Evolutionary conservation across 2,113 vertebrate genomes (phyloP), one percentile per base, ranked within the genome.

Genomic region (Colistium nudipinnis): DNA sequence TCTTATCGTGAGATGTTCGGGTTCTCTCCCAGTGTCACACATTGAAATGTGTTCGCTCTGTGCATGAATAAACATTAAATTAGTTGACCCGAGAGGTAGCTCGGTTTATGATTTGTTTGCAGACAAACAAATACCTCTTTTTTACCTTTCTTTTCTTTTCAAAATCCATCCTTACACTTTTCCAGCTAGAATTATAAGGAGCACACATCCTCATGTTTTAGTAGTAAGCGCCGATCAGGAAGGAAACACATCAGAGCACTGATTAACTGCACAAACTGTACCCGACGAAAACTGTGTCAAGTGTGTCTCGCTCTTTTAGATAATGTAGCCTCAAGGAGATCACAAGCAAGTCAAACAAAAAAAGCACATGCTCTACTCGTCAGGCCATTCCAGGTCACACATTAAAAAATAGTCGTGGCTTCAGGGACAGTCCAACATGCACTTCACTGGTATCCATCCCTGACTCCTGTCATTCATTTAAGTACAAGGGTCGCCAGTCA

Each of bases 11-110:
- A 86, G 66, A 78, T 24, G 28, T 24, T 64, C 82, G 78, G 83
- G 82, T 52, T 17, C 17, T 64, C 69, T 87, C 88, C 86, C 82
- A 83, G 80, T 72, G 63, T n/a, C 33, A 41, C 41, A 84, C 72
- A 52, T 47, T 33, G 16, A 28, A 24, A 19, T 24, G 22, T 28
- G 39, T 45, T 76, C 30, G 6, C 44, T 57, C 49, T 52, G 27
- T 3, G 68, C 43, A 14, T 71, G 56, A 70, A 65, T 11, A 33
- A 65, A 53, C n/a, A n/a, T 3, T 44, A 30, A 17, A 52, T 36
- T 20, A 35, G 12, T 28, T 14, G 56, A 74, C 33, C n/a, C 17
- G 27, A 69, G 44, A 54, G 16, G 55, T 43, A 54, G 51, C 63
- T 63, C 57, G 53, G 36, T 1, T 0, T n/a, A 25, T 28, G 57